A percentile compares a stretch with the other conserved stretches of the same genome.
phyloP scores from a whole-genome alignment of 2,888 invertebrate genomes.

The Peribatodes rhomboidaria region DNA sequence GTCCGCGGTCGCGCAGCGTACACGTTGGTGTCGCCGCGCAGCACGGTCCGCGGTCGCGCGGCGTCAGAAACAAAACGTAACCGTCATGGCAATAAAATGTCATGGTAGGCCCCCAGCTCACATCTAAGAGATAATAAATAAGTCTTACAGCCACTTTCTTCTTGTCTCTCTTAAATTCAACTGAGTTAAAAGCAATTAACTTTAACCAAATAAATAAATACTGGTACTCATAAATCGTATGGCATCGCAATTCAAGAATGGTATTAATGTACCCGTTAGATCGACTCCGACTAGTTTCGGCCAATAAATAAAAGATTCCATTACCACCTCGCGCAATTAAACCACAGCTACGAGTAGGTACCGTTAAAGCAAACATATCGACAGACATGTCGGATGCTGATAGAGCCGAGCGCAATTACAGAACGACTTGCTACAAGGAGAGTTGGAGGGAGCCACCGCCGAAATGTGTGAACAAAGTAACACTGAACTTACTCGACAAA shows the following conservation, averaged over 20 bases:
- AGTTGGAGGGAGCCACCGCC: not conserved
- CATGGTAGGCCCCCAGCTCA: too few relatives aligned
- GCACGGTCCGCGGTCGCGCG: too few relatives aligned
- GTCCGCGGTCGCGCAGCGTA: too few relatives aligned
- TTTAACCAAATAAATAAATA: slow-evolving; percentile 12
- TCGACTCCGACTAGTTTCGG: slow-evolving; percentile 13
- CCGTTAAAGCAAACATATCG: slow-evolving; percentile 24
- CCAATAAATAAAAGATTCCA: slow-evolving; percentile 32
- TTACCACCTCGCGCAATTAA: slow-evolving; percentile 26
- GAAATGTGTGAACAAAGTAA: too few relatives aligned
- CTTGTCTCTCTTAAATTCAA: not conserved
- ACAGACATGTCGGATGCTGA: too few relatives aligned
- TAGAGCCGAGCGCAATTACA: not conserved
- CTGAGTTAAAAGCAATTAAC: slow-evolving; percentile 1
- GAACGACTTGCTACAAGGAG: too few relatives aligned
- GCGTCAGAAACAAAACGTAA: too few relatives aligned
- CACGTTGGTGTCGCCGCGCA: not conserved
- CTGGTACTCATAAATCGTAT: slow-evolving; percentile 2
- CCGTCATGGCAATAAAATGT: too few relatives aligned
- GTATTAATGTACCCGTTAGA: slow-evolving; percentile 20
- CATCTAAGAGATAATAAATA: too few relatives aligned
- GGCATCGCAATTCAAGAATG: slow-evolving; percentile 11
- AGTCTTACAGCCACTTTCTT: too few relatives aligned
- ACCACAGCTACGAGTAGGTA: too few relatives aligned
- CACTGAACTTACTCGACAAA: too few relatives aligned